These are phyloP conservation scores for Lagocephalus sceleratus DNA, from an alignment of 2,797 vertebrate species.

Conservation along the genomic window DNA sequence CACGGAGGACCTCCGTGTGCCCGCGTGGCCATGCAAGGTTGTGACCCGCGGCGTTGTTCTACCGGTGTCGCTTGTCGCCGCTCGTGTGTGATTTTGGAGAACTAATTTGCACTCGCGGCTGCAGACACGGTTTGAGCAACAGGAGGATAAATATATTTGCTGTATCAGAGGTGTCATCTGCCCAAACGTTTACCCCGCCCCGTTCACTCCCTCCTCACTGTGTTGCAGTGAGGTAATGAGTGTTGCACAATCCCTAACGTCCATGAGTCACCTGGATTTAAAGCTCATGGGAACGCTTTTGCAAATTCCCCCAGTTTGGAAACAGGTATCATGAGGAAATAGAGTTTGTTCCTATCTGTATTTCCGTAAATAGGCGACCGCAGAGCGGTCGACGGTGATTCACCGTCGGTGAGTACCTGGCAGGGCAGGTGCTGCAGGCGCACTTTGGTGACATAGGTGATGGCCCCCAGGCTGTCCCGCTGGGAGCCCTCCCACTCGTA, in stretches of 20 bases:
- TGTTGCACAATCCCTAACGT: slow-evolving; percentile 46
- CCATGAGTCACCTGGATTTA: slow-evolving; percentile 50
- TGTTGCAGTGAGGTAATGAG: slow-evolving; percentile 36
- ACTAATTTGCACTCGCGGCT: background rate
- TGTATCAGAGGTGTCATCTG: slow-evolving; percentile 1
- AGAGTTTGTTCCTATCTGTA: slow-evolving; percentile 12
- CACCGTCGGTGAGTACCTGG: slow-evolving; percentile 75
- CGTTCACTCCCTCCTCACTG: slow-evolving; percentile 21
- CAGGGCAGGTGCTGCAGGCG: slow-evolving; percentile 91
- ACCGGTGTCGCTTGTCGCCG: slow-evolving; percentile 19
- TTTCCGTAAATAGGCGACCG: slow-evolving; percentile 21
- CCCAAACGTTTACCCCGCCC: slow-evolving; percentile 23
- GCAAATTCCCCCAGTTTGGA: slow-evolving; percentile 43
- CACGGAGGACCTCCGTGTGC: slow-evolving; percentile 48
- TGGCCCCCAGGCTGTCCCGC: slow-evolving; percentile 79
- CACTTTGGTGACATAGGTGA: slow-evolving; percentile 87
- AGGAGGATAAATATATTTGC: slow-evolving; percentile 12
- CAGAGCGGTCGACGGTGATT: slow-evolving; percentile 10
- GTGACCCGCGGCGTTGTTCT: background rate
- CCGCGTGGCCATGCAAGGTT: slow-evolving; percentile 32
- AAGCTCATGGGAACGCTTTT: slow-evolving; percentile 19
- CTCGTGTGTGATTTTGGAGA: slow-evolving; percentile 19
- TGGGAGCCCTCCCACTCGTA: slow-evolving; percentile 85
- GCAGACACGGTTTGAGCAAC: background rate
- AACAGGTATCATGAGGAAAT: slow-evolving; percentile 25